These are phyloP conservation scores for Hippopotamyrus pictus DNA, from an alignment of 2,797 vertebrate species.

Conservation along the genomic window DNA sequence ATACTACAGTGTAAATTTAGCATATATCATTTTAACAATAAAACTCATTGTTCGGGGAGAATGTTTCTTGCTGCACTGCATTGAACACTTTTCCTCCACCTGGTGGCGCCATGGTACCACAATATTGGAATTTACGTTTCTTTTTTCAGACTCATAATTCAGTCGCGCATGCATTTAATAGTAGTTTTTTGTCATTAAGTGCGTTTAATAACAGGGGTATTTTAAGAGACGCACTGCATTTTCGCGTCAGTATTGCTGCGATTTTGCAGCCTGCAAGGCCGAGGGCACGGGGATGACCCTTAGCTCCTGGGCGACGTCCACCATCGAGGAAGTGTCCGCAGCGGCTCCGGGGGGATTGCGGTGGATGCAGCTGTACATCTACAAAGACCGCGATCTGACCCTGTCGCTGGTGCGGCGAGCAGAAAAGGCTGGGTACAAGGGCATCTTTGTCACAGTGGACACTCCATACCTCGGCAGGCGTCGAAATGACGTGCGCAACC, in stretches of 20 bases:
- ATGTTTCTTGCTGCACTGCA: neutral
- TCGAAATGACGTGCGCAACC: conserved; percentile 79
- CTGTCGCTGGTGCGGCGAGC: conserved; percentile 75
- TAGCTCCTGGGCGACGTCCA: conserved; percentile 92
- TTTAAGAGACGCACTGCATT: neutral
- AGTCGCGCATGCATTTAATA: neutral
- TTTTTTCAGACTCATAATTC: neutral
- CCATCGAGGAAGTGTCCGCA: conserved; percentile 84
- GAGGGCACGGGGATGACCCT: conserved; percentile 87
- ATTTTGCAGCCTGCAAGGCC: conserved; percentile 68
- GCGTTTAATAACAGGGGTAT: neutral
- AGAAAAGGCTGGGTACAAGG: conserved; percentile 74
- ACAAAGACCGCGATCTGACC: conserved; percentile 80
- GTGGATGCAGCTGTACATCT: conserved; percentile 92
- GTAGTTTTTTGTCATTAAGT: neutral
- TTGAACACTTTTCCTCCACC: conserved; percentile 14
- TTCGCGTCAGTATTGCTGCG: neutral
- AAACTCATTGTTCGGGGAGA: neutral
- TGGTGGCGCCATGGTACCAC: conserved; percentile 19
- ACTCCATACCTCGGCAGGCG: conserved; percentile 85
- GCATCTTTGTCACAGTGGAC: conserved; percentile 87
- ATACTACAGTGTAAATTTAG: neutral
- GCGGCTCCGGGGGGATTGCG: conserved; percentile 51
- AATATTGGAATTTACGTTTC: neutral
- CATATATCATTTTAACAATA: neutral